phyloP scores from a whole-genome alignment of 2,797 vertebrate genomes.

The Mus caroli region DNA sequence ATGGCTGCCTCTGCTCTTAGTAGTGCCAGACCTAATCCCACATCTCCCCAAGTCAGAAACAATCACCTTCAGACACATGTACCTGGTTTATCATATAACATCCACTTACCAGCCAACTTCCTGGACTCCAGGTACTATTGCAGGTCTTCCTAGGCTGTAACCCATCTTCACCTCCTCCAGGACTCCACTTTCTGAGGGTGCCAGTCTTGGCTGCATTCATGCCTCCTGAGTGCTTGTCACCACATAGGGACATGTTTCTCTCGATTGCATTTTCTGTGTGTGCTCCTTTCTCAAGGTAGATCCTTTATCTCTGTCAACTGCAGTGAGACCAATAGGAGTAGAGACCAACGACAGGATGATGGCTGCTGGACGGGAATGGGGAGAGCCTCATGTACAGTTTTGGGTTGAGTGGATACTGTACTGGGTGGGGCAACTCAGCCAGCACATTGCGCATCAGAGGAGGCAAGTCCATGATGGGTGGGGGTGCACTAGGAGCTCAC shows the following conservation, averaged over 20 bases:
- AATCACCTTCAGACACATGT: not conserved
- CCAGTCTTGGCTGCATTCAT: not conserved
- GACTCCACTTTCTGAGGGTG: not conserved
- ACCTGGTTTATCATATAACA: not conserved
- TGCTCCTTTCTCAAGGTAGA: not conserved
- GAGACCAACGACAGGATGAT: not conserved
- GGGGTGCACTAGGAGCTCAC: not conserved
- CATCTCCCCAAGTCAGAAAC: not conserved
- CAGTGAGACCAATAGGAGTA: not conserved
- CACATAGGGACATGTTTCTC: not conserved
- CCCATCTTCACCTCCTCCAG: no score
- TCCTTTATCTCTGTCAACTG: not conserved
- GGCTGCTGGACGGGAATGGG: not conserved
- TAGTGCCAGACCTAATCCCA: not conserved
- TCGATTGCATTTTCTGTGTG: not conserved
- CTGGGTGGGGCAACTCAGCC: constrained; percentile 38
- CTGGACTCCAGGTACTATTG: not conserved
- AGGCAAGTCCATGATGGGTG: not conserved
- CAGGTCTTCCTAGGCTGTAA: not conserved
- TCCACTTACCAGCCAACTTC: not conserved
- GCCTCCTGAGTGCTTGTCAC: not conserved
- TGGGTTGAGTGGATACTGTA: not conserved
- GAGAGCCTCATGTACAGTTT: not conserved
- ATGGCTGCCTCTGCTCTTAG: not conserved
- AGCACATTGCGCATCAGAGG: not conserved